Evolutionary conservation across 2,888 invertebrate genomes (phyloP), one percentile per base, ranked within the genome.

Genomic region (Pachydiplax longipennis): DNA sequence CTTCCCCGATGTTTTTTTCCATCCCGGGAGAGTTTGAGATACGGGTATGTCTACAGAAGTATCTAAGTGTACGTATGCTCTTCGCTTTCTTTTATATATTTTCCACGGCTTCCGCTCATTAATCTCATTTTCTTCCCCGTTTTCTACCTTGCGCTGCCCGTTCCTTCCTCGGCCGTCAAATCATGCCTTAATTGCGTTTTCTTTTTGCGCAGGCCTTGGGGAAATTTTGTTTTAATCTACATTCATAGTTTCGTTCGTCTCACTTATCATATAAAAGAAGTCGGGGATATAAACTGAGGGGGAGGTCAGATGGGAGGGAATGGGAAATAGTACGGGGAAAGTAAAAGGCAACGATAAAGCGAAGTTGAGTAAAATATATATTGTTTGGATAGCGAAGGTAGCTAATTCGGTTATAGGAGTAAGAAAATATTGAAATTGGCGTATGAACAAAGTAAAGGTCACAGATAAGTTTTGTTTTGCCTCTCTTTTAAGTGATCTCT

Each of bases 201-300:
- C 48, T 44, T 81, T 82, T 44, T 8, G 40, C 82, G 40, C 2
- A 18, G 25, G 44, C 48, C 48, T n/a, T 48, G 40, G 25, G 48
- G 82, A 48, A 82, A 82, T 82, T 82, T 82, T 44, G 48, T 44
- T 44, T 53, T 40, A 81, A 81, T 81, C 82, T 10, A 48, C 82
- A 25, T 48, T 82, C 48, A 5, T 44, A 22, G 40, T 81, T 81
- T 81, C 18, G 44, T 81, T 81, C 37, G 3, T 81, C 81, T 44
- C 81, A 81, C 81, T 81, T 44, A 81, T 81, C 81, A 81, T 40
- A 12, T 2, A 5, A 8, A 22, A 44, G 81, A n/a, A 40, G 81
- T 81, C n/a, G 31, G 15, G 44, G 81, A 13, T 22, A 40, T n/a
- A 35, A n/a, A 25, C 5, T 22, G 31, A 31, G 2, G 12, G 53